phyloP scores from a whole-genome alignment of 2,113 vertebrate species.

The Cottus gobio region DNA sequence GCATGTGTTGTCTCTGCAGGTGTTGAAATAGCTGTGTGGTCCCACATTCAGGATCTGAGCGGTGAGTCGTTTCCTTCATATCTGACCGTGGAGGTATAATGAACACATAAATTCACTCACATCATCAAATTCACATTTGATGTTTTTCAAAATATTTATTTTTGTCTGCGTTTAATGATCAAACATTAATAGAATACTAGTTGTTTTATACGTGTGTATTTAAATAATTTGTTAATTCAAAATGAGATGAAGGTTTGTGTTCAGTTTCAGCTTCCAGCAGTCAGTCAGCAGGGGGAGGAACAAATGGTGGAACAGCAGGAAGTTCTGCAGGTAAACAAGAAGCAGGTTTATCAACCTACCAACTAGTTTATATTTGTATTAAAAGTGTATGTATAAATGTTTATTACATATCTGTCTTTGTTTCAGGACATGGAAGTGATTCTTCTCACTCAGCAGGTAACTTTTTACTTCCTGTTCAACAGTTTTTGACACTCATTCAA shows the following conservation, averaged over 20 bases:
- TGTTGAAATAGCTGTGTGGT: background rate
- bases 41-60: background rate
- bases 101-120: too few relatives aligned
- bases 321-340: slow-evolving; percentile 40
- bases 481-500: too few relatives aligned
- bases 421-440: background rate
- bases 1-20: background rate
- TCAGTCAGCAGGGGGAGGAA: slow-evolving; percentile 23
- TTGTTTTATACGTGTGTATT: background rate
- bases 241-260: background rate
- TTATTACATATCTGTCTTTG: background rate
- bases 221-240: background rate
- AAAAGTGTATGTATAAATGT: background rate
- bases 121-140: too few relatives aligned
- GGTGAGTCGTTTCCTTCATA: slow-evolving; percentile 2
- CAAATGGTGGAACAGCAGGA: slow-evolving; percentile 43
- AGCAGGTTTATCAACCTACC: background rate
- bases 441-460: background rate
- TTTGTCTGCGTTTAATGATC: background rate
- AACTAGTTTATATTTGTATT: background rate
- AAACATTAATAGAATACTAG: background rate
- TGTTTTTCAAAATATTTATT: background rate
- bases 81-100: too few relatives aligned
- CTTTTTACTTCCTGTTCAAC: background rate
- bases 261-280: slow-evolving; percentile 30